These are phyloP conservation scores for Tachycineta bicolor DNA, from an alignment of 2,113 vertebrate genomes.

Conservation along the genomic window DNA sequence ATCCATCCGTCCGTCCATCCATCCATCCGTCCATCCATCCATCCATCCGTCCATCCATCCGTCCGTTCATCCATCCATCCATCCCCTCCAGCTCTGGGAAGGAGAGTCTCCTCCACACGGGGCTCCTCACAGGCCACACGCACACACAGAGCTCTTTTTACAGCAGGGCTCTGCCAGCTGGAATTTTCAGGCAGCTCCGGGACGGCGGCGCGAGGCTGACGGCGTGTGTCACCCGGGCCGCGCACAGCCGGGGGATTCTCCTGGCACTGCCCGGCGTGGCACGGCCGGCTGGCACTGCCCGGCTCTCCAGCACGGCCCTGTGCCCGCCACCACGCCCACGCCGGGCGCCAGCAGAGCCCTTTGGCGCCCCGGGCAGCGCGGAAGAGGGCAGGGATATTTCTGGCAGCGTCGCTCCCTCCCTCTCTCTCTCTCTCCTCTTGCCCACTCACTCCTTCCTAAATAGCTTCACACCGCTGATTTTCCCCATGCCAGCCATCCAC, in stretches of 20 bases:
- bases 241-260: not conserved
- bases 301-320: accelerated
- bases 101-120: not conserved
- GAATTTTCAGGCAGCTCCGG: not conserved
- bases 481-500: not conserved
- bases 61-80: not conserved
- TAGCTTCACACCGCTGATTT: not conserved
- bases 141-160: not conserved
- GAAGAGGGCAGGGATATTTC: not conserved
- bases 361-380: not conserved
- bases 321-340: too few species aligned
- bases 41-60: too few species aligned
- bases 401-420: not conserved
- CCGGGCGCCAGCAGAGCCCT: not conserved
- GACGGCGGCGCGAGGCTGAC: not conserved
- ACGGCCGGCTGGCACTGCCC: accelerated
- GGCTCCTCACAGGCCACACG: not conserved
- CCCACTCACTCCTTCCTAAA: not conserved
- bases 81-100: not conserved
- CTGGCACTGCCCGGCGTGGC: accelerated
- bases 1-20: too few species aligned
- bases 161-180: not conserved
- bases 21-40: too few species aligned
- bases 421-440: not conserved
- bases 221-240: not conserved